Conservation (phyloP, 2,113 vertebrate genomes). For the Bubalus kerabau region DNA sequence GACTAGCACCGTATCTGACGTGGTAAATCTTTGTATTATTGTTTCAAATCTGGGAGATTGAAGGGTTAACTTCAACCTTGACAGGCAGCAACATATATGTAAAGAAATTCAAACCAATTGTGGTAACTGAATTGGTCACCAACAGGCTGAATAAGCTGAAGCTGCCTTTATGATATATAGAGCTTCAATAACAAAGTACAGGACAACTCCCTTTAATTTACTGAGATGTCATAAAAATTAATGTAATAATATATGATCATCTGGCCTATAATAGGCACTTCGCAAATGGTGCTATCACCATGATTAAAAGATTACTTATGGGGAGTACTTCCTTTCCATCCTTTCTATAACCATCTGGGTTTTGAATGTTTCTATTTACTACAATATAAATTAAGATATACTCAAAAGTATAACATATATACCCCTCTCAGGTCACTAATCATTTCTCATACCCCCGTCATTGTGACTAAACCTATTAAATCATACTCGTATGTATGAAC, state of each 20-base stretch:
- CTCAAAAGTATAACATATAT: background rate
- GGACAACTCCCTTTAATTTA: background rate
- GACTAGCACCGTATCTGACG: background rate
- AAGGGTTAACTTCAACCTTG: background rate
- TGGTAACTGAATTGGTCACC: background rate
- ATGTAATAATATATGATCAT: constrained; percentile 19
- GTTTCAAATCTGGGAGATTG: background rate
- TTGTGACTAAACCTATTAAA: constrained; percentile 21
- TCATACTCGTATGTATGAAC: background rate
- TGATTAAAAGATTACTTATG: constrained; percentile 30
- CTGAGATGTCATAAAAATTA: background rate
- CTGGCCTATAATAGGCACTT: background rate
- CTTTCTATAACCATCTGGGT: background rate
- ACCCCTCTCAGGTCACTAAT: background rate
- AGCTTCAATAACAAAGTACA: background rate
- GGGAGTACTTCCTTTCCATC: background rate
- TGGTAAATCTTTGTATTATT: background rate
- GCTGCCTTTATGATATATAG: background rate
- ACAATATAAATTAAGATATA: background rate
- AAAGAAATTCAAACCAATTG: background rate
- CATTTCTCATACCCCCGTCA: background rate
- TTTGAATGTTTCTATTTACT: background rate
- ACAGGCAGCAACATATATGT: background rate
- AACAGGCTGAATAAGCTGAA: background rate
- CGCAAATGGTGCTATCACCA: background rate